Base-by-base conservation (phyloP, 2,113 vertebrate species). In the Ia io region DNA sequence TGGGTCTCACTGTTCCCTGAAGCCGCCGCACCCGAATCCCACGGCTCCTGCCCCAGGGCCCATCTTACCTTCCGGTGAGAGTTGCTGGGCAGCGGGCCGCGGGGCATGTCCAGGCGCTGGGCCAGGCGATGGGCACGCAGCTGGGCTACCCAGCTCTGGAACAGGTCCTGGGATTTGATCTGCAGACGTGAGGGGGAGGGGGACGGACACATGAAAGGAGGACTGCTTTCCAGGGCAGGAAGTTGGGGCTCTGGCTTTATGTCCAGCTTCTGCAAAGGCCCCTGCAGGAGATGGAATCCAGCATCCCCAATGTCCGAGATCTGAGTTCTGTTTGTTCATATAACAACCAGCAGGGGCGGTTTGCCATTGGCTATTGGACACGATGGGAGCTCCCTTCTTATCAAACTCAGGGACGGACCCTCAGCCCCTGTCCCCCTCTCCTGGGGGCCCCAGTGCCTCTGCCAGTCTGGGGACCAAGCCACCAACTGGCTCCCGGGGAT, bases 131-230 rank as follows among this genome's bases (percentile, higher is more conserved):
- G 99, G 37, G 98, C 97, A 77, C 99, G 99, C 56, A 99, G 98
- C 98, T 99, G 99, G 92, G 98, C 98, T 91, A 99, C 96, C 99
- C 99, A 99, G 95, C 99, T 99, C 93, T 99, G 98, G 85, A 99
- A 99, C 30, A 99, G 82, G 10, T 99, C 99, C 0, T 98, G 98
- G 90, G 98, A 99, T 97, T 99, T 99, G 94, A 99, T 98, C 99
- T 99, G 74, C 49, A 90, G 67, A 77, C 67, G 63, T 0, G 30
- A 63, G 2, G 37, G 35, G 22, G 47, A 9, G 0, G 3, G 12
- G 11, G 13, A 16, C 44, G 14, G 61, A 65, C 18, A 9, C 23
- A 14, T 56, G 47, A 86, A 89, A 70, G 47, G 30, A 77, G 63
- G 30, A 17, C 18, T 16, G 32, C 40, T 93, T 85, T 67, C 67